Conservation (phyloP, 2,888 invertebrate species). For the Imbricaverruca yamaguchii region DNA sequence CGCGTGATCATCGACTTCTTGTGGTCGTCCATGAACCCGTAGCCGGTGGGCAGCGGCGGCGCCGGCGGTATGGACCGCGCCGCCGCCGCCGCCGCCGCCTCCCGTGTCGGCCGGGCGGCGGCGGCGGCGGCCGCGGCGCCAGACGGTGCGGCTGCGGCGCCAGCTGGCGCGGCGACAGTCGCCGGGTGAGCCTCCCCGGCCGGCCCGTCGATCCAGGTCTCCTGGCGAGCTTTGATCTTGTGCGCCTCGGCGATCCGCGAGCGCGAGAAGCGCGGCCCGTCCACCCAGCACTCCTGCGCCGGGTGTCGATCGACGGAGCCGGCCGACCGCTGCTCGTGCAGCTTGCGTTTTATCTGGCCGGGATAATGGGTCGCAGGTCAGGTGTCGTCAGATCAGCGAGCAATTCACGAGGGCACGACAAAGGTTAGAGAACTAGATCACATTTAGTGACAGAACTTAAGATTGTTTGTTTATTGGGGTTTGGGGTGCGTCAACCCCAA, state of each 20-base stretch:
- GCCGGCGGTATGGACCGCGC: constrained; percentile 28
- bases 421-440: no score
- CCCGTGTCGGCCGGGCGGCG: constrained; percentile 20
- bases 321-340: constrained; percentile 13
- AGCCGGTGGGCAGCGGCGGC: constrained; percentile 45
- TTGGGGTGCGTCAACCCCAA: no score
- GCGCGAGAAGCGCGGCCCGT: constrained; percentile 71
- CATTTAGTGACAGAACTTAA: no score
- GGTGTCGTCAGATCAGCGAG: constrained; percentile 35
- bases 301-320: background rate
- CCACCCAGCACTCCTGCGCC: constrained; percentile 93
- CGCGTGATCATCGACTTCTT: constrained; percentile 88
- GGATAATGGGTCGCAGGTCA: constrained; percentile 32
- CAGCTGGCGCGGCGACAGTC: constrained; percentile 35
- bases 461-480: no score
- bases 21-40: constrained; percentile 86
- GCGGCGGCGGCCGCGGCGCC: constrained; percentile 22
- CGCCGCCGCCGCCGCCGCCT: constrained; percentile 43
- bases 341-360: no score
- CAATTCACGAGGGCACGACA: no score
- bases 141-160: constrained; percentile 24
- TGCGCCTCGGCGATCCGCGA: constrained; percentile 55
- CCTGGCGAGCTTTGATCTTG: constrained; percentile 58
- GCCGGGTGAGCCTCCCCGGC: constrained; percentile 54
- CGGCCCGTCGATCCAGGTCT: constrained; percentile 95